Base-by-base conservation (phyloP, 2,113 vertebrate genomes). In the Tenrec ecaudatus region DNA sequence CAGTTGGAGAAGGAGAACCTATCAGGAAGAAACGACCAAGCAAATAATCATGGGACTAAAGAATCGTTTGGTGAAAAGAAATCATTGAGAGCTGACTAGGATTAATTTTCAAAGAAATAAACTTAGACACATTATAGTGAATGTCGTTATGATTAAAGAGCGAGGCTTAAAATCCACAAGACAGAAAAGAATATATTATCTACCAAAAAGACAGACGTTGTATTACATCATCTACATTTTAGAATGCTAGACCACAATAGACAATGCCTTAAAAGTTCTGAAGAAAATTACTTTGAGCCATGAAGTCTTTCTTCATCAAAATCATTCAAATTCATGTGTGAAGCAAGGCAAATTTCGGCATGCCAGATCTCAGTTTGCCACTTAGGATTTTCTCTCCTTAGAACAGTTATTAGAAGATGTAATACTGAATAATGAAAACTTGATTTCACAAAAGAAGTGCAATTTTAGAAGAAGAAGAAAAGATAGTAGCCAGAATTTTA, bases 51-150 rank as follows among this genome's bases (percentile, higher is more conserved):
- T 27, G n/a, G 20, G 88, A 94, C 62, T 78, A 31, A 75, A 82
- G n/a, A 40, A 40, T 20, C 64, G 83, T 79, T 79, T 33, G 22
- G 22, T 38, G 57, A 27, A 80, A 84, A 76, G 60, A 93, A 68
- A 3, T 71, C 79, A 85, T 11, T 60, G 73, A 77, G 23, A 23
- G 27, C 25, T 31, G 60, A 82, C 62, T 40, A 85, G 25, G 31
- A 90, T 69, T 78, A 69, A 91, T 82, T 82, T 77, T 82, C 29
- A 73, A 88, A 88, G 81, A 94, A 93, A 85, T 27, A 94, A 90
- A 83, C n/a, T 17, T 43, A 77, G 69, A 91, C 53, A 82, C 27
- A 17, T 22, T 19, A 40, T n/a, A 36, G 33, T 89, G 62, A 66
- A 71, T 82, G 82, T 62, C 22, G 3, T 89, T 79, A 29, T 88